Evolutionary conservation across 2,797 vertebrate species (phyloP).

Genomic region (Petrocephalus schoutedeni): DNA sequence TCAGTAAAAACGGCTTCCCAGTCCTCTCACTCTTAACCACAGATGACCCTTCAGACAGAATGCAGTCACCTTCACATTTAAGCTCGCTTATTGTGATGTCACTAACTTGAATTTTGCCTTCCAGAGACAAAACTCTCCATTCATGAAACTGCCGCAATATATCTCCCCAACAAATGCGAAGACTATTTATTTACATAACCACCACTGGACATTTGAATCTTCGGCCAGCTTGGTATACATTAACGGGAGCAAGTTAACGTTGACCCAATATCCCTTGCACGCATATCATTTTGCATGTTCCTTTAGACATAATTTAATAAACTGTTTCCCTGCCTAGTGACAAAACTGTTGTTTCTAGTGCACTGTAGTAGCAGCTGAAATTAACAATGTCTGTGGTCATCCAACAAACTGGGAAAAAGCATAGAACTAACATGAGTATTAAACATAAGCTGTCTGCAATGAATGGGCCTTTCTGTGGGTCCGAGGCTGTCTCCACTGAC

Average conservation of each 20-base stretch:
- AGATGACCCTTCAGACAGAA: neutral
- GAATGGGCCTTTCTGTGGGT: conserved; percentile 28
- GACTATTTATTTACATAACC: neutral
- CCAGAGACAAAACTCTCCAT: neutral
- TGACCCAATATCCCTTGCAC: neutral
- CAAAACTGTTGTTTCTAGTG: neutral
- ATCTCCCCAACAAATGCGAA: neutral
- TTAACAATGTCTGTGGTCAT: neutral
- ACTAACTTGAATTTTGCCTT: neutral
- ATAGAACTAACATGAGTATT: neutral
- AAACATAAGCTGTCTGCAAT: conserved; percentile 3
- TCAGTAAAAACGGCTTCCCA: neutral
- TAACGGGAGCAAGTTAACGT: neutral
- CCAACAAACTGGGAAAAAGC: neutral
- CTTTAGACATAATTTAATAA: neutral
- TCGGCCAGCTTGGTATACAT: neutral
- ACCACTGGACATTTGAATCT: neutral
- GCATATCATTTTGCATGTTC: neutral
- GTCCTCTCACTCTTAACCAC: neutral
- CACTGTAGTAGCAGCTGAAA: neutral
- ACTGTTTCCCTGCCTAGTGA: neutral
- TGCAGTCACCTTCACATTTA: neutral
- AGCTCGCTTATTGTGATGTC: neutral
- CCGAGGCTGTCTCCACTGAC: conserved; percentile 30
- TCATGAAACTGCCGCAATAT: neutral